phyloP scores from a whole-genome alignment of 35 echinoderm and acorn worm species.

The Hemicentrotus pulcherrimus region DNA sequence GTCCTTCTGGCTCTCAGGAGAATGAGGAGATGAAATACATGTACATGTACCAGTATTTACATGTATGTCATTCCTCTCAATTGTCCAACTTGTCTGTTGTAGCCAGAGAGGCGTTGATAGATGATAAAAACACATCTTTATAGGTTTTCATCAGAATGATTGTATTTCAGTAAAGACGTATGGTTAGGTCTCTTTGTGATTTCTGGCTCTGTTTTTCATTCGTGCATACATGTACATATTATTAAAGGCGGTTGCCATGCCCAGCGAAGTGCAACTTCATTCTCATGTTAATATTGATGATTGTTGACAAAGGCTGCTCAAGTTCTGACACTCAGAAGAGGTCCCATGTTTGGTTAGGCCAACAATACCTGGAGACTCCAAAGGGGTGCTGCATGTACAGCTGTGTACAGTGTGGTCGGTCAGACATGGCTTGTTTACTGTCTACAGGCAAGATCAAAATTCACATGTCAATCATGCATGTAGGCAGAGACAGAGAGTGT shows the following conservation, averaged over 20 bases:
- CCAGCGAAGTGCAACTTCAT: neutral
- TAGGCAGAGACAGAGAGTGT: neutral
- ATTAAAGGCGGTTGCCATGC: neutral
- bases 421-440: neutral
- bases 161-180: too few species aligned
- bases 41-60: too few species aligned
- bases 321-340: neutral
- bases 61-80: too few species aligned
- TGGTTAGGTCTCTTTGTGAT: too few species aligned
- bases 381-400: neutral
- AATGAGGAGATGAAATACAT: too few species aligned
- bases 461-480: neutral
- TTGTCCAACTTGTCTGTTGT: too few species aligned
- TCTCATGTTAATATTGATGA: constrained; percentile 5
- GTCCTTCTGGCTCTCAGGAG: too few species aligned
- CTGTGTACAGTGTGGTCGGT: neutral
- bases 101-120: too few species aligned
- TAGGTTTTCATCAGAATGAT: too few species aligned
- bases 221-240: too few species aligned
- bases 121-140: too few species aligned
- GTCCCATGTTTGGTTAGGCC: neutral
- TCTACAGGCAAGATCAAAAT: neutral
- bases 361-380: neutral
- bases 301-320: neutral
- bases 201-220: too few species aligned